Evolutionary conservation across 2,797 vertebrate species (phyloP), one percentile per base, ranked within the genome.

Genomic region (Sitta carolinensis): DNA sequence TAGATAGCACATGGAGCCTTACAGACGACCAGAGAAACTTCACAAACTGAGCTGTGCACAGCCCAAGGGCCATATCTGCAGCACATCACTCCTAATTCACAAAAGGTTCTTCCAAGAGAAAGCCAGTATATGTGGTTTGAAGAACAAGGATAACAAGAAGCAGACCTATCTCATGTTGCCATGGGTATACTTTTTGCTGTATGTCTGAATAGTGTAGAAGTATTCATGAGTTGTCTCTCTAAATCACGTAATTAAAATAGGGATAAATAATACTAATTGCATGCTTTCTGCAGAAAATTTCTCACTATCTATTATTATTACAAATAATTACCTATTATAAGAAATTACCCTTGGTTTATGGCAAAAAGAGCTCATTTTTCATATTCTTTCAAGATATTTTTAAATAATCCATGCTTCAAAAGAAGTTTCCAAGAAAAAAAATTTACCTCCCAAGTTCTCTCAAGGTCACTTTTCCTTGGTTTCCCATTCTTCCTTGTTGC

Each of bases 61-160:
- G 58, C 48, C 77, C 69, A 78, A 91, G 68, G 73, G 70, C 8
- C 42, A 40, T 79, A 40, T 82, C 76, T 91, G 58, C 45, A 76
- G 43, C 45, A 75, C 47, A 90, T 94, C 54, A 87, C 19, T 87
- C 62, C 26, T 94, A 93, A 90, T 89, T 90, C 80, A 89, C n/a
- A 83, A 80, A 92, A 91, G 34, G 77, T 78, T 91, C 61, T 80
- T 92, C 79, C 64, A 81, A 73, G 50, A 34, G 63, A 92, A 90
- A 84, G 9, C 11, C 29, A 83, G 26, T 4, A 38, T 17, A 50
- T 62, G 83, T 5, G 72, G 32, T 80, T 92, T 87, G 47, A 27
- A 52, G 91, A 91, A 88, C 32, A 90, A 78, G 7, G 30, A 64
- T 86, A 93, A 94, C 38, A 45, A 93, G 55, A 73, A 94, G n/a